phyloP scores from a whole-genome alignment of 2,888 invertebrate species.

The Drosophila lacicola region DNA sequence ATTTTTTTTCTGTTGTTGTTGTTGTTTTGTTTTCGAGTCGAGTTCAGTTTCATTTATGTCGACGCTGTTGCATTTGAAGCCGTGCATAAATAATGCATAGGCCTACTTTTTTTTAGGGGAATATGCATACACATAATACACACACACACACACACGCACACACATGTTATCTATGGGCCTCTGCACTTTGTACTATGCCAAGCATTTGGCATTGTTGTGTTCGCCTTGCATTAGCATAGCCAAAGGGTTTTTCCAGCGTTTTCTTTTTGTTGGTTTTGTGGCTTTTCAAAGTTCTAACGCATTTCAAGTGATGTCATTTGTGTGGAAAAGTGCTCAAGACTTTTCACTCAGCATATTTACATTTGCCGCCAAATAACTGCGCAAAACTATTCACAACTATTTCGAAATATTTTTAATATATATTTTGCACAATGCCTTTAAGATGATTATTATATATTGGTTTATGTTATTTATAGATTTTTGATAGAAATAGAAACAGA shows the following conservation, averaged over 20 bases:
- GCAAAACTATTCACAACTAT: neutral
- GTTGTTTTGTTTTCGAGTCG: conserved; percentile 37
- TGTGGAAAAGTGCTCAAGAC: conserved; percentile 1
- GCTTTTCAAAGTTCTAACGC: neutral
- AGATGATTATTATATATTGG: neutral
- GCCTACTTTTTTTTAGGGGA: conserved; percentile 62
- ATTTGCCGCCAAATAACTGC: neutral
- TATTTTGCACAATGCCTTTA: neutral
- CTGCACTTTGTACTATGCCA: conserved; percentile 48
- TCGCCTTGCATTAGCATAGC: conserved; percentile 42
- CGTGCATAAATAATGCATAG: conserved; percentile 73
- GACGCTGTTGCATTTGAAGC: conserved; percentile 69
- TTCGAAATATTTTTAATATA: neutral
- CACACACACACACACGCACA: conserved; percentile 5
- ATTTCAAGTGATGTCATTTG: conserved; percentile 18
- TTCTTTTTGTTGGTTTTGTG: neutral
- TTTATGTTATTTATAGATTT: neutral
- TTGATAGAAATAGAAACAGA: neutral
- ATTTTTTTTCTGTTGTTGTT: conserved; percentile 23
- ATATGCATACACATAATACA: conserved; percentile 23
- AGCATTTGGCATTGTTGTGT: conserved; percentile 35
- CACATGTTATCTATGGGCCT: conserved; percentile 8
- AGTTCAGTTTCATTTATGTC: conserved; percentile 59
- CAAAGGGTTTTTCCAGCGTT: conserved; percentile 31
- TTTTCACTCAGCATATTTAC: neutral